These are phyloP conservation scores for Synodontis membranacea DNA, from an alignment of 2,113 vertebrate genomes.

Conservation along the genomic window DNA sequence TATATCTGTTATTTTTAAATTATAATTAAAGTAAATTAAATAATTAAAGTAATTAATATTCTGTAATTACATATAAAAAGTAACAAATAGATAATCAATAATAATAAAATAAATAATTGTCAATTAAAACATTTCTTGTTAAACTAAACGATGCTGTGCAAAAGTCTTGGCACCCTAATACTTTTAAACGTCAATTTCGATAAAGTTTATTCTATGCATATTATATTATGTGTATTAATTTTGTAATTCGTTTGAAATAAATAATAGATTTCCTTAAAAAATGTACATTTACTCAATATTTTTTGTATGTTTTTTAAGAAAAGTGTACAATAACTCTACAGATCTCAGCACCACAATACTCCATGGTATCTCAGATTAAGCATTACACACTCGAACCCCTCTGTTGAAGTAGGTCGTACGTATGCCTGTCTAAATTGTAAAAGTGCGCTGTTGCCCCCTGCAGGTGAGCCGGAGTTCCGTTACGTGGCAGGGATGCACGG, in stretches of 20 bases:
- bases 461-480: conserved; percentile 92
- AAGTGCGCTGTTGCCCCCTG: conserved; percentile 40
- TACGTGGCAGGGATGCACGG: conserved; percentile 92
- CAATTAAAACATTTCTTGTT: neutral
- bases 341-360: neutral
- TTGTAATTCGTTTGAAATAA: too few species aligned
- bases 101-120: neutral
- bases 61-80: too few species aligned
- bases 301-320: neutral
- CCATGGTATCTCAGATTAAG: neutral
- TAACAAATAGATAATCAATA: neutral
- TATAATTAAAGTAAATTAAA: too few species aligned
- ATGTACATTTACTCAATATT: too few species aligned
- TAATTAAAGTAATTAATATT: too few species aligned
- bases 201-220: neutral
- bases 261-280: neutral
- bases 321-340: too few species aligned
- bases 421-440: neutral
- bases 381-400: neutral
- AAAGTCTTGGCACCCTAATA: neutral
- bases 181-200: neutral
- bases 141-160: neutral
- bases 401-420: neutral
- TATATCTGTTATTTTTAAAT: too few species aligned
- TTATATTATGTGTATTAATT: neutral